Conservation (phyloP, 2,888 invertebrate genomes). For the Stenolophus ochropezus region DNA sequence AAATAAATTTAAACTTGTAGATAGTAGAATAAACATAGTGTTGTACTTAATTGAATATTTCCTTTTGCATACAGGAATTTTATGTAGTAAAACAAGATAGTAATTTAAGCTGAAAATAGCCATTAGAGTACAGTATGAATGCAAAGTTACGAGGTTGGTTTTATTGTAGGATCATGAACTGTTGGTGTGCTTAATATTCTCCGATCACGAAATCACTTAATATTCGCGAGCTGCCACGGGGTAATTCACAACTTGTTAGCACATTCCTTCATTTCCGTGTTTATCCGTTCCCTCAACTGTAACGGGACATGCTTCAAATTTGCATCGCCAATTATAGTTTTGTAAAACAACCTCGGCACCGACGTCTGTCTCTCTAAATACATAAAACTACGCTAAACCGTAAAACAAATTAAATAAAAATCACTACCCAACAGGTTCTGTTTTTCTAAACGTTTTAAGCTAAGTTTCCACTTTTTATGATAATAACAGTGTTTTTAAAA, state of each 20-base stretch:
- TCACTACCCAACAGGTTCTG: no score
- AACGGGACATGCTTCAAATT: conserved; percentile 37
- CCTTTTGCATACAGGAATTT: neutral
- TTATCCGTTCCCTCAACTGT: conserved; percentile 19
- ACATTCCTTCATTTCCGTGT: conserved; percentile 37
- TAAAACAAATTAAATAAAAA: no score
- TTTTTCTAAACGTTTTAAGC: no score
- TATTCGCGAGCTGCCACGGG: conserved; percentile 32
- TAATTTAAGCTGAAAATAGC: neutral
- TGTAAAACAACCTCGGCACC: neutral
- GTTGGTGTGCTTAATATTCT: conserved; percentile 13
- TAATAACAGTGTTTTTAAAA: no score
- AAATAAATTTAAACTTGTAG: neutral
- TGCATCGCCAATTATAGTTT: conserved; percentile 26
- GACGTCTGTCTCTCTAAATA: neutral
- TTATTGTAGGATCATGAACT: conserved; percentile 7
- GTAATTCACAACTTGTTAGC: conserved; percentile 35
- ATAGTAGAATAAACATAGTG: neutral
- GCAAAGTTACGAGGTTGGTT: conserved; percentile 1
- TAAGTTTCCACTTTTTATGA: no score
- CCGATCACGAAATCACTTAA: conserved; percentile 35
- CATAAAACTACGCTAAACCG: conserved; percentile 8
- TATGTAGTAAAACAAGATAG: neutral
- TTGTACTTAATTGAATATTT: neutral
- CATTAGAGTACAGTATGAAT: neutral